phyloP scores from a whole-genome alignment of 2,888 invertebrate genomes.

The Myathropa florea region DNA sequence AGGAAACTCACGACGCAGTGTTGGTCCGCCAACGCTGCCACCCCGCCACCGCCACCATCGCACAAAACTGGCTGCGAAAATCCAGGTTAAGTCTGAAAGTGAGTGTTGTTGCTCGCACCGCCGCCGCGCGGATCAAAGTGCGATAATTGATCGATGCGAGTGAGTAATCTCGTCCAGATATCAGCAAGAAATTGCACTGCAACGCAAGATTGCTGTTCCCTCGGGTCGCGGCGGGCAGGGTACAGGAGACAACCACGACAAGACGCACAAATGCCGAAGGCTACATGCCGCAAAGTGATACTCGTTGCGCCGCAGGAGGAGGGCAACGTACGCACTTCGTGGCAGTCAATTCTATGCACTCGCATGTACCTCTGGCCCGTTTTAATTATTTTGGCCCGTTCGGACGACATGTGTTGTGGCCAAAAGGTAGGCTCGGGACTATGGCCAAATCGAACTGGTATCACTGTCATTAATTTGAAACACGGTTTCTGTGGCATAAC shows the following conservation, averaged over 20 bases:
- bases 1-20: constrained; percentile 40
- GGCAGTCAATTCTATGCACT: constrained; percentile 31
- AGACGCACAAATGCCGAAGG: constrained; percentile 55
- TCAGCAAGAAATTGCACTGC: constrained; percentile 58
- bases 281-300: constrained; percentile 2
- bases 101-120: constrained; percentile 21
- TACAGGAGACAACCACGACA: constrained; percentile 24
- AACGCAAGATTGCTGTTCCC: constrained; percentile 51
- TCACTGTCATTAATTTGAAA: constrained; percentile 53
- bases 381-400: constrained; percentile 61
- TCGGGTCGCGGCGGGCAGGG: not conserved
- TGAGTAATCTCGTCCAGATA: constrained; percentile 66
- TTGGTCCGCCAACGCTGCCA: constrained; percentile 51
- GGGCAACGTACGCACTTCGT: constrained; percentile 55
- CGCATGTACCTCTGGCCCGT: constrained; percentile 28
- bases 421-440: constrained; percentile 15
- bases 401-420: constrained; percentile 44
- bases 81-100: constrained; percentile 38
- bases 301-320: constrained; percentile 10
- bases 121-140: constrained; percentile 58
- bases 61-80: constrained; percentile 4
- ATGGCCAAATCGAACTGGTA: constrained; percentile 25
- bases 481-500: constrained; percentile 25
- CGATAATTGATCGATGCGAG: constrained; percentile 69
- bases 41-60: not conserved